phyloP scores from a whole-genome alignment of 1,140 invertebrate genomes.

The Tetragonula clypearis region DNA sequence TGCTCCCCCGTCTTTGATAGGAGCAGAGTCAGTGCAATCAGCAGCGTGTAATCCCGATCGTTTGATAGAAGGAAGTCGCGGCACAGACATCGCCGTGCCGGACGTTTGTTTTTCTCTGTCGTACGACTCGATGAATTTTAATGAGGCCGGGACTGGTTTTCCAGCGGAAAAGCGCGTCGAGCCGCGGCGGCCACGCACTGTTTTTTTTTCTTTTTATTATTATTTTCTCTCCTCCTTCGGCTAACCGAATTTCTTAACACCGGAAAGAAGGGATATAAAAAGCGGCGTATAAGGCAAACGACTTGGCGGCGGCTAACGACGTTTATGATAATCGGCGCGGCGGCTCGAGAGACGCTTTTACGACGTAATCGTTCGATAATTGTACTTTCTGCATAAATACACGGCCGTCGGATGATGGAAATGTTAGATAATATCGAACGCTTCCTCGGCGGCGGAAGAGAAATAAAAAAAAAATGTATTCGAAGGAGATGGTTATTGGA shows the following conservation, averaged over 20 bases:
- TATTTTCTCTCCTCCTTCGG: too few species aligned
- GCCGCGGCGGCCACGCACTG: not conserved
- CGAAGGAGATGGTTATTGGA: not conserved
- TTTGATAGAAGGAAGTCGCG: slow-evolving; percentile 3
- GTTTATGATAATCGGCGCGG: not conserved
- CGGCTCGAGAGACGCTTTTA: not conserved
- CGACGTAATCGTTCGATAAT: not conserved
- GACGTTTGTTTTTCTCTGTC: not conserved
- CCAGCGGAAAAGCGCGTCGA: not conserved
- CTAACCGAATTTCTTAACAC: not conserved
- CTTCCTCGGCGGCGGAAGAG: not conserved
- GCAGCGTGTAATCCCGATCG: slow-evolving; percentile 25
- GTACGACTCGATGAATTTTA: slow-evolving; percentile 37
- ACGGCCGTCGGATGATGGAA: not conserved
- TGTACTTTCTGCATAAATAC: not conserved
- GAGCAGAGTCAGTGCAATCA: slow-evolving; percentile 1
- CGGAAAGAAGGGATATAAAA: not conserved
- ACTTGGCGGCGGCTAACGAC: not conserved
- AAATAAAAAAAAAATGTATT: not conserved
- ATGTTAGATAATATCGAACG: not conserved
- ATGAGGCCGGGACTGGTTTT: slow-evolving; percentile 26
- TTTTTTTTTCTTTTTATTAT: not conserved
- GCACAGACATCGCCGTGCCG: too few species aligned
- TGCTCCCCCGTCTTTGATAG: not conserved
- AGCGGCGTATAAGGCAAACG: not conserved